Evolutionary conservation across 2,113 vertebrate genomes (phyloP), one percentile per base, ranked within the genome.

Genomic region (Gallinago undulata): DNA sequence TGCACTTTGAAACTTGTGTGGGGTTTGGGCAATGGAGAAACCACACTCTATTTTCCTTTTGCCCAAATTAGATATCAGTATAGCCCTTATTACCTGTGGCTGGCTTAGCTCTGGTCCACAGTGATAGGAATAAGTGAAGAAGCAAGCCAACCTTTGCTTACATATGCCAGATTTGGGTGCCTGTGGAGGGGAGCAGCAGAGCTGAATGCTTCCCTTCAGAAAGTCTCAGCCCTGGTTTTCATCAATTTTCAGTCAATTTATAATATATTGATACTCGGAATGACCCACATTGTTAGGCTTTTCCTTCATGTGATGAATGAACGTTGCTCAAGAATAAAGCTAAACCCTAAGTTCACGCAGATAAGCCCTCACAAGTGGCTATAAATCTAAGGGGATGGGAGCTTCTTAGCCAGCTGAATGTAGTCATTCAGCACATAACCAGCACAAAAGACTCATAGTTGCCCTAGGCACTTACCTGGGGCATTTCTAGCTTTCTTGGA

Each of bases 121-220:
- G 5, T 14, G 30, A 35, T 1, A 51, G 16, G 19, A 60, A 35
- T 23, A 66, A 67, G 5, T 0, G 0, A 84, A 72, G 30, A 67
- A 82, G 3, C 15, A 53, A 75, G 8, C 5, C 12, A 35, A 31
- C 13, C 27, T 68, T 68, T 59, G 6, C 30, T 68, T 41, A 31
- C 3, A 5, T 6, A 3, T 3, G 4, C 13, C 19, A 45, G 31
- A 22, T 51, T 56, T 24, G 31, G 78, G 72, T 0, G 2, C 3
- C 24, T 59, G 17, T 4, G 37, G 19, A 67, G 5, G 4, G 30
- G 23, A 81, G 64, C 69, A 75, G 13, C 24, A 51, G 77, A 84
- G 21, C 2, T 41, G 50, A 74, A 72, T 35, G 2, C 19, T 68
- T 80, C 57, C 22, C 53, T 79, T 93, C 70, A 73, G 57, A 89